Conservation (phyloP, 2,888 invertebrate genomes). For the Phalangium opilio region DNA sequence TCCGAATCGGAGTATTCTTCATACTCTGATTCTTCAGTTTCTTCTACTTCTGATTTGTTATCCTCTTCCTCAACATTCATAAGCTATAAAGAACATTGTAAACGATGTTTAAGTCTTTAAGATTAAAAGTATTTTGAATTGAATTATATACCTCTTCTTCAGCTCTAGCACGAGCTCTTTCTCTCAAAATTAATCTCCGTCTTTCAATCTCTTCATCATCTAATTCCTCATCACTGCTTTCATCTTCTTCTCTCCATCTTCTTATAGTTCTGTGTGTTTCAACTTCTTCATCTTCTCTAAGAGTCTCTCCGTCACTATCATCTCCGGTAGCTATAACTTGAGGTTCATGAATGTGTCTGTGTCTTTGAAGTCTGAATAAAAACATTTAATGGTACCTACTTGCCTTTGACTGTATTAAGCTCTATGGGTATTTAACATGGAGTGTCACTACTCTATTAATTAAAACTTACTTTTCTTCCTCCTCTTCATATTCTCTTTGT, state of each 20-base stretch:
- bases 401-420: too few relatives aligned
- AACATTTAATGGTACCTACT: not conserved
- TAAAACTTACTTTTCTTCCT: conserved; percentile 27
- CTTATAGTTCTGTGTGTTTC: conserved; percentile 25
- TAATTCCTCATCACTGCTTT: conserved; percentile 48
- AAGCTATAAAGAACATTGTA: conserved; percentile 32
- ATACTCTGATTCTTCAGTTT: conserved; percentile 39
- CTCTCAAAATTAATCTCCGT: not conserved
- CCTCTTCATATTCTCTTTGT: conserved; percentile 29
- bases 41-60: conserved; percentile 31
- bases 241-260: conserved; percentile 26
- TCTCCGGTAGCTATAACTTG: conserved; percentile 39
- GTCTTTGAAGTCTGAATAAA: conserved; percentile 19
- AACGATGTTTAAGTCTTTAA: too few relatives aligned
- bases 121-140: too few relatives aligned
- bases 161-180: not conserved
- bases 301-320: not conserved
- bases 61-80: conserved; percentile 55
- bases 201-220: conserved; percentile 48
- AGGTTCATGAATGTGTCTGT: conserved; percentile 48
- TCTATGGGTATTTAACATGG: too few relatives aligned
- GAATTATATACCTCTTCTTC: not conserved
- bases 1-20: conserved; percentile 52
- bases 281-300: conserved; percentile 16
- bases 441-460: too few relatives aligned